phyloP scores from a whole-genome alignment of 64 coral and sea anemone genomes.

The Actinia equina region DNA sequence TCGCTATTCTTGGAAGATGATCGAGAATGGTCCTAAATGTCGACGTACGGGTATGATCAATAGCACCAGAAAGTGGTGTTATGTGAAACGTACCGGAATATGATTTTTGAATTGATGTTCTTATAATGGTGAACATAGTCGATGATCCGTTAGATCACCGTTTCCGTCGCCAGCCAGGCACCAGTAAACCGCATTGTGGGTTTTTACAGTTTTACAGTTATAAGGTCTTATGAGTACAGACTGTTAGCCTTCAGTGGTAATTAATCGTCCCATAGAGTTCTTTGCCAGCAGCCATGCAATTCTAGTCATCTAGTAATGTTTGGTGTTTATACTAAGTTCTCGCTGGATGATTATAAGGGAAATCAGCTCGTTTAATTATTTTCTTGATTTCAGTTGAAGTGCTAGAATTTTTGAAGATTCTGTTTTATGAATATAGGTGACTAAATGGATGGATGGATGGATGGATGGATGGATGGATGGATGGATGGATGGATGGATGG shows the following conservation, averaged over 20 bases:
- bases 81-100: background rate
- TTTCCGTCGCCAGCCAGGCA: background rate
- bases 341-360: too few relatives aligned
- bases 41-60: slow-evolving; percentile 11
- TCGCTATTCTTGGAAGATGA: background rate
- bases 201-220: background rate
- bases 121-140: slow-evolving; percentile 11
- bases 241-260: background rate
- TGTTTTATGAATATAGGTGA: too few relatives aligned
- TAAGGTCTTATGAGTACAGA: background rate
- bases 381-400: too few relatives aligned
- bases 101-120: background rate
- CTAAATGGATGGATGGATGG: too few relatives aligned
- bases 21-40: background rate
- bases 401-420: too few relatives aligned
- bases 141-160: background rate
- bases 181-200: background rate
- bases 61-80: background rate
- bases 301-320: too few relatives aligned
- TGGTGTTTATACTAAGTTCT: too few relatives aligned
- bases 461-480: too few relatives aligned
- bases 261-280: background rate
- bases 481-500: too few relatives aligned
- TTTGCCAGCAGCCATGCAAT: background rate
- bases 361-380: too few relatives aligned